Conservation (phyloP, 2,888 invertebrate genomes). For the Strigamia transsilvanica region DNA sequence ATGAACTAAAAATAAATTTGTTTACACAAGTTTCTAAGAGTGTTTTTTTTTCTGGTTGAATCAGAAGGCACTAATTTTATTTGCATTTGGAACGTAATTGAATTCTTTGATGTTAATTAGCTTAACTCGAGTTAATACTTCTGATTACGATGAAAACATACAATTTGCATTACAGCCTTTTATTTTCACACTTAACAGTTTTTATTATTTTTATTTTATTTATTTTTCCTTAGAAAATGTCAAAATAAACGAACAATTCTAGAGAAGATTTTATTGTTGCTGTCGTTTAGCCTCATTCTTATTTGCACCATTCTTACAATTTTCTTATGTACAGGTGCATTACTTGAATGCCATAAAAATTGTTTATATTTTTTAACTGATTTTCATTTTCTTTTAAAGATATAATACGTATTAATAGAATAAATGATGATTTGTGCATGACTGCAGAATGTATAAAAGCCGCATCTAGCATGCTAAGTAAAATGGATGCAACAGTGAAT, state of each 20-base stretch:
- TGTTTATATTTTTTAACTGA: not conserved
- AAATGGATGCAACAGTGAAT: slow-evolving; percentile 61
- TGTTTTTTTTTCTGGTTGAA: not conserved
- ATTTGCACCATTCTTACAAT: slow-evolving; percentile 24
- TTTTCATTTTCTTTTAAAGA: not conserved
- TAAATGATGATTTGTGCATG: not conserved
- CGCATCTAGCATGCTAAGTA: slow-evolving; percentile 61
- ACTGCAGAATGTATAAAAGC: not conserved
- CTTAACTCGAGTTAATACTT: not conserved
- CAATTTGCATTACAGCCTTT: not conserved
- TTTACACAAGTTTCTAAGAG: not conserved
- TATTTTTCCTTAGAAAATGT: slow-evolving; percentile 1
- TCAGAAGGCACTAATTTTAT: not conserved
- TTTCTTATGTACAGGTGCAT: slow-evolving; percentile 12
- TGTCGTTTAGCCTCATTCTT: not conserved
- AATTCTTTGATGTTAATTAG: not conserved
- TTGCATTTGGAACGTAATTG: not conserved
- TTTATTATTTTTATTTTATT: not conserved
- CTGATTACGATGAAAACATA: not conserved
- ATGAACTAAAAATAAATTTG: not conserved
- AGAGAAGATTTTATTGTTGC: slow-evolving; percentile 37
- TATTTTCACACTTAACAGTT: not conserved
- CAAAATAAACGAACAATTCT: not conserved
- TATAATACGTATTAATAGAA: slow-evolving; percentile 1
- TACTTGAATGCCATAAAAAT: not conserved